These are phyloP conservation scores for Bruchidius siliquastri DNA, from an alignment of 2,888 invertebrate species.

Conservation along the genomic window DNA sequence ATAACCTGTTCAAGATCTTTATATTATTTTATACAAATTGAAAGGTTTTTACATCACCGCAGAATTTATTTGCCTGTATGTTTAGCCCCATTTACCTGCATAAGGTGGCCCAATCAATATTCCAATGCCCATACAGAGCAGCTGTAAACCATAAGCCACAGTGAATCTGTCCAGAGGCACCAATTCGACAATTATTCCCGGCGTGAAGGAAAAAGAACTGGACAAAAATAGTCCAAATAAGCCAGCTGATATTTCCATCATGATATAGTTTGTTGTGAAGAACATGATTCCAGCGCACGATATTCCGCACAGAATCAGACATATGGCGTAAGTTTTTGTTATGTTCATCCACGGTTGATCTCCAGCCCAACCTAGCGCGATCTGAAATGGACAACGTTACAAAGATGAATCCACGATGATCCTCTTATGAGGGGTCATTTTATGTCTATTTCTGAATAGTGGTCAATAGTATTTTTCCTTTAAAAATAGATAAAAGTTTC, in stretches of 20 bases:
- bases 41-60: not conserved
- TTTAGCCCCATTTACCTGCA: constrained; percentile 58
- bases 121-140: constrained; percentile 88
- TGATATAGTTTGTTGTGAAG: constrained; percentile 41
- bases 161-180: constrained; percentile 89
- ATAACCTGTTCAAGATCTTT: too few species aligned
- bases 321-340: constrained; percentile 75
- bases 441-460: too few species aligned
- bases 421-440: too few species aligned
- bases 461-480: too few species aligned
- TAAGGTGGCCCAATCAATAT: constrained; percentile 89
- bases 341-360: constrained; percentile 72
- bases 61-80: not conserved
- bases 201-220: constrained; percentile 87
- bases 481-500: too few species aligned
- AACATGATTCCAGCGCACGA: constrained; percentile 57
- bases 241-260: constrained; percentile 48
- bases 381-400: constrained; percentile 46
- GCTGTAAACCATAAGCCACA: constrained; percentile 83
- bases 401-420: not conserved
- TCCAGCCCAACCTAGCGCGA: constrained; percentile 83
- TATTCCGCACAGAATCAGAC: constrained; percentile 65
- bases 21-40: too few species aligned
- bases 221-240: constrained; percentile 87
- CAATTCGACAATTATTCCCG: constrained; percentile 82